phyloP scores from a whole-genome alignment of 1,140 invertebrate genomes.

The Myzus persicae region DNA sequence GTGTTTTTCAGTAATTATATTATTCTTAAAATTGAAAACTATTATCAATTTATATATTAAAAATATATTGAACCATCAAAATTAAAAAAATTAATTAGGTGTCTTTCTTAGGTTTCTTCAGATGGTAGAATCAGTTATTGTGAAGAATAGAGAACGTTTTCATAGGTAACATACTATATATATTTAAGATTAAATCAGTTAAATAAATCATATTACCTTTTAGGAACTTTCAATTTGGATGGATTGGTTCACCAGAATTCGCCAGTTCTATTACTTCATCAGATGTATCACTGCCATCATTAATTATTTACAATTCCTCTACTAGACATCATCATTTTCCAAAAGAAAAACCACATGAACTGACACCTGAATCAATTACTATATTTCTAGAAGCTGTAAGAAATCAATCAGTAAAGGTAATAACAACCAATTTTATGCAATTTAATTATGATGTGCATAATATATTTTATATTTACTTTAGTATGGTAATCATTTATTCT shows the following conservation, averaged over 20 bases:
- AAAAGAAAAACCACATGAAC: constrained; percentile 79
- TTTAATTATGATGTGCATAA: background rate
- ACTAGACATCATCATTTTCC: constrained; percentile 91
- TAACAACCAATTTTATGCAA: background rate
- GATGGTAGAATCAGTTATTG: constrained; percentile 84
- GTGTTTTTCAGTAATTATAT: background rate
- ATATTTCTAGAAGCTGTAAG: constrained; percentile 79
- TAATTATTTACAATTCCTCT: constrained; percentile 88
- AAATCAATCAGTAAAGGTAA: constrained; percentile 71
- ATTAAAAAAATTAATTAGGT: constrained; percentile 31
- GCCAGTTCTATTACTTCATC: constrained; percentile 92
- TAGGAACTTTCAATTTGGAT: constrained; percentile 89
- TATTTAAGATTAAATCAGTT: background rate
- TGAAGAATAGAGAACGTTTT: constrained; percentile 78
- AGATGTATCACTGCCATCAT: constrained; percentile 80
- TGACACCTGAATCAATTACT: constrained; percentile 81
- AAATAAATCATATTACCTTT: constrained; percentile 34
- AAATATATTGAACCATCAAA: background rate
- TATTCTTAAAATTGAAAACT: background rate
- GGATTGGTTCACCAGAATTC: constrained; percentile 82
- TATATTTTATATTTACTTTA: background rate
- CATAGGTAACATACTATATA: constrained; percentile 71
- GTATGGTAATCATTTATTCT: background rate
- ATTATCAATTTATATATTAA: too few relatives aligned
- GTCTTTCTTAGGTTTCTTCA: constrained; percentile 73